phyloP scores from a whole-genome alignment of 2,113 vertebrate genomes.

The Pseudorasbora parva region DNA sequence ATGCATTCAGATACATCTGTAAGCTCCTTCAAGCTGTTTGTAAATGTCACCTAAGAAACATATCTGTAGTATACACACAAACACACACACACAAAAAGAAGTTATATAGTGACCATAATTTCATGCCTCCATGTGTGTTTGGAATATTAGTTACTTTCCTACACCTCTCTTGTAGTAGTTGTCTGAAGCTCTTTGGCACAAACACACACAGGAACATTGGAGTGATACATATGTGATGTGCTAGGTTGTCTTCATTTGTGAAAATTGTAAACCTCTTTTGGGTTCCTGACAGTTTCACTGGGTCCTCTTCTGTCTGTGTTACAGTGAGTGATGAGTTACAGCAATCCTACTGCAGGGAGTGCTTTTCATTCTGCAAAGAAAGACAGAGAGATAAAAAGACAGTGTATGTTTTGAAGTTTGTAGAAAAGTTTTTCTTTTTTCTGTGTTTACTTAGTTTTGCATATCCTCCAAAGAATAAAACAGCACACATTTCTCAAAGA shows the following conservation, averaged over 20 bases:
- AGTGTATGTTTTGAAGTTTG: constrained; percentile 63
- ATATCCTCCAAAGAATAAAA: constrained; percentile 54
- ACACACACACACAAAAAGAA: not conserved
- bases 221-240: constrained; percentile 10
- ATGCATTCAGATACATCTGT: not conserved
- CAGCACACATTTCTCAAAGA: constrained; percentile 48
- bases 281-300: constrained; percentile 28
- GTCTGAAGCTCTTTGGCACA: not conserved
- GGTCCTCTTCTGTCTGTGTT: constrained; percentile 54
- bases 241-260: constrained; percentile 47
- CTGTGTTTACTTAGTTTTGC: constrained; percentile 50
- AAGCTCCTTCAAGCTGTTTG: not conserved
- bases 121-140: not conserved
- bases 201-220: not conserved
- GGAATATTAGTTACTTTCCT: not conserved
- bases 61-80: not conserved
- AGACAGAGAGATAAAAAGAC: constrained; percentile 48
- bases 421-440: constrained; percentile 63
- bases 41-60: not conserved
- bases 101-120: not conserved
- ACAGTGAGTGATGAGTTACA: constrained; percentile 72
- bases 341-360: constrained; percentile 70
- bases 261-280: constrained; percentile 35
- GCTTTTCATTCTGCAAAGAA: constrained; percentile 57
- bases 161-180: constrained; percentile 11